phyloP scores from a whole-genome alignment of 2,797 vertebrate genomes.

The Falco concolor region DNA sequence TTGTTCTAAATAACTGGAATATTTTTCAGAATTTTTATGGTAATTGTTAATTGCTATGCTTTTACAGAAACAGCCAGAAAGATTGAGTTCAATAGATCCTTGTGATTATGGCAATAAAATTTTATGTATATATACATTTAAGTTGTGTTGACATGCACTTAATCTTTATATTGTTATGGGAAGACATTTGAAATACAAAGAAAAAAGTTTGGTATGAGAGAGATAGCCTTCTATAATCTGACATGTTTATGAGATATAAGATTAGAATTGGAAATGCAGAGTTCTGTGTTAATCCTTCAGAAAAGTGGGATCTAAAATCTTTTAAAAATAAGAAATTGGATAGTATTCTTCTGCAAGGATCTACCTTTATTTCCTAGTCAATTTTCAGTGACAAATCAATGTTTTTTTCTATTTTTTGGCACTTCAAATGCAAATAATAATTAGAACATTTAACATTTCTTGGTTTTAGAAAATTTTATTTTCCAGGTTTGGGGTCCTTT shows the following conservation, averaged over 20 bases:
- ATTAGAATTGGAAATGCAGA: neutral
- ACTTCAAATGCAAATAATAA: neutral
- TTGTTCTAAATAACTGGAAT: constrained; percentile 62
- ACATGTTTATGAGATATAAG: neutral
- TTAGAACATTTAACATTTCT: neutral
- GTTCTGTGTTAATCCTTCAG: neutral
- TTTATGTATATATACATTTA: neutral
- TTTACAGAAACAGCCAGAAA: neutral
- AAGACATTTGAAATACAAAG: neutral
- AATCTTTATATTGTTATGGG: neutral
- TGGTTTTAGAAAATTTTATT: neutral
- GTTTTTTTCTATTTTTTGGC: neutral
- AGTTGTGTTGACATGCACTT: neutral
- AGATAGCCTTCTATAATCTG: neutral
- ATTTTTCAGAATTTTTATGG: constrained; percentile 62
- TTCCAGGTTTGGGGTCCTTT: neutral
- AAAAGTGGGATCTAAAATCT: neutral
- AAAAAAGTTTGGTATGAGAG: neutral
- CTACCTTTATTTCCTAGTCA: neutral
- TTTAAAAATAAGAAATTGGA: neutral
- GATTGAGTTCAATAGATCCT: neutral
- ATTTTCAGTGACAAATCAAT: neutral
- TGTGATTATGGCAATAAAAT: neutral
- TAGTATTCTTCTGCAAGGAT: neutral
- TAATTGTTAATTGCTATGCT: constrained; percentile 47